Conservation (phyloP, 1,140 invertebrate species). For the Eurosta solidaginis region DNA sequence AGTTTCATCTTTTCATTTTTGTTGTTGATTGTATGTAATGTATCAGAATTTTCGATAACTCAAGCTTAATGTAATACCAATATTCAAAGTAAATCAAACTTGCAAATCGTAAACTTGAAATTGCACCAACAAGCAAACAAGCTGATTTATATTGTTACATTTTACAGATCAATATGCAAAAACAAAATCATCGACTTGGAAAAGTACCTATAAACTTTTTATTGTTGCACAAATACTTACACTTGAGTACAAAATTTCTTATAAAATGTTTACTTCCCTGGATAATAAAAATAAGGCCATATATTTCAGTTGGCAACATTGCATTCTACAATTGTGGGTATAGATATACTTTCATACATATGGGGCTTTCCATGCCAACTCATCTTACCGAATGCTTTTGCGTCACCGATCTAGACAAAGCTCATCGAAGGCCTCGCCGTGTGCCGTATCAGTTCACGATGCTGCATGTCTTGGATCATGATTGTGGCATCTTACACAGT, state of each 20-base stretch:
- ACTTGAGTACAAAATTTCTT: constrained; percentile 1
- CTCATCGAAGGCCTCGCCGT: too few species aligned
- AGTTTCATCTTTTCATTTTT: too few species aligned
- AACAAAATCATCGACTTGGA: neutral
- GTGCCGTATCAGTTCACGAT: too few species aligned
- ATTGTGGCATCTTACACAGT: too few species aligned
- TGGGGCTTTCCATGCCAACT: too few species aligned
- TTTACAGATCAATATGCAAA: neutral
- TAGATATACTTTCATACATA: neutral
- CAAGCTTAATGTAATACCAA: too few species aligned
- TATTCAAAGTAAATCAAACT: neutral
- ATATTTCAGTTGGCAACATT: neutral
- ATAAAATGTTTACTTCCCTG: neutral
- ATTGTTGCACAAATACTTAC: neutral
- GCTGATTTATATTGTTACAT: neutral
- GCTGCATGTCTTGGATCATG: too few species aligned
- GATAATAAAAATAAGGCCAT: neutral
- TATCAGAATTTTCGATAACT: too few species aligned
- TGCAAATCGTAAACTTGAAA: neutral
- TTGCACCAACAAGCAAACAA: neutral
- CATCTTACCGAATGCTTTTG: too few species aligned
- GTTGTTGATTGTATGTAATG: too few species aligned
- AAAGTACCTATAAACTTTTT: constrained; percentile 9
- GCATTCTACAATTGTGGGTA: neutral
- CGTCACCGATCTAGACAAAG: too few species aligned